Evolutionary conservation across 2,113 vertebrate genomes (phyloP), one percentile per base, ranked within the genome.

Genomic region (Petaurus breviceps): DNA sequence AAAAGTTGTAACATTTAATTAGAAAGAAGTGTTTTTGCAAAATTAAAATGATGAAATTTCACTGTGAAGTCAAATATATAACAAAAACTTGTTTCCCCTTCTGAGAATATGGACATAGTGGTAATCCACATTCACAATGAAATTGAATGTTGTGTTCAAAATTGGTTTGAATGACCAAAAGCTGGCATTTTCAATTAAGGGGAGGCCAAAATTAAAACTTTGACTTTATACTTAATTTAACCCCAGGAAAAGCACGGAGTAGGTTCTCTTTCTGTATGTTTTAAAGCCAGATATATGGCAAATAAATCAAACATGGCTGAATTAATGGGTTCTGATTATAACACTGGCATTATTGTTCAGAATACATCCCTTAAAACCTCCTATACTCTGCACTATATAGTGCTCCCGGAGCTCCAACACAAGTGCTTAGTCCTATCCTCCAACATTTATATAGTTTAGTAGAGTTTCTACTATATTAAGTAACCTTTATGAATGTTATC

Each of bases 151-250:
- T 51, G 4, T 28, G 68, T 91, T 92, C 37, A 24, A 55, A 54
- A 84, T 52, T 68, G 43, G 50, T 92, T 95, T 93, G 92, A 92
- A 25, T 91, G 55, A 84, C 5, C 90, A 94, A 89, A 43, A 43
- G 16, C 68, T 84, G 6, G 68, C n/a, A 84, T 43, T 84, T 84
- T 43, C n/a, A 84, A 8, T 84, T 84, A 23, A 23, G 19, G 1
- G 68, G n/a, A 84, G n/a, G 26, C 19, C 16, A 77, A n/a, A 77
- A 77, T n/a, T 77, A 43, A 84, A 43, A 84, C 19, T 77, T 19
- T 84, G 22, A 84, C 68, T 84, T 23, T 68, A 5, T 37, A 68
- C 3, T 68, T 84, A 84, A 84, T 84, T 22, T 84, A 84, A 43
- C 68, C 68, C 19, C n/a, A 43, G 68, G 43, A 43, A 84, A 84